Conservation (phyloP, 64 coral and sea anemone species). For the Actinia equina region DNA sequence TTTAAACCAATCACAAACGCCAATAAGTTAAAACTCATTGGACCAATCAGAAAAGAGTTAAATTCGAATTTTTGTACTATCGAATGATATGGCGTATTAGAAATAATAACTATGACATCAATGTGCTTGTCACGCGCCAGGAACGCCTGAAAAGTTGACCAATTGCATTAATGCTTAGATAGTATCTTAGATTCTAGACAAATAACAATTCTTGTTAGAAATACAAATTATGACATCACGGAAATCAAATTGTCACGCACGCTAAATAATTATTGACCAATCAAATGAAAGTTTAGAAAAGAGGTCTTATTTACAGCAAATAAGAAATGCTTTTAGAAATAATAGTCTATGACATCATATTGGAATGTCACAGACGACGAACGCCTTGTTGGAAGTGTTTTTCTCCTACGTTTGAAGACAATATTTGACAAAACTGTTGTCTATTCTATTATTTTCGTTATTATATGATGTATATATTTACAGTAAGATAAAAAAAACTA, state of each 20-base stretch:
- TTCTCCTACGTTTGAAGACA: neutral
- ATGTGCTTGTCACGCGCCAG: neutral
- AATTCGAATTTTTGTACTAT: neutral
- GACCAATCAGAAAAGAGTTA: slow-evolving; percentile 39
- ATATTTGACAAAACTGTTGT: neutral
- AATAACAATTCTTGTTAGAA: too few species aligned
- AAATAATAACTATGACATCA: slow-evolving; percentile 5
- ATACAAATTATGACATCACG: neutral
- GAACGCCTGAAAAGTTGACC: neutral
- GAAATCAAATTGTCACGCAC: neutral
- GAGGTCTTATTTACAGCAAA: neutral
- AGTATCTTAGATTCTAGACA: too few species aligned
- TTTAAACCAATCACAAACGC: neutral
- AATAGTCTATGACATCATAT: neutral
- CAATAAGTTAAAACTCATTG: neutral
- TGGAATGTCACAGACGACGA: neutral
- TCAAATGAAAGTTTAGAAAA: neutral
- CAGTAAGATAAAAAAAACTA: neutral
- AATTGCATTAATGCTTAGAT: neutral
- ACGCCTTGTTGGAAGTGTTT: neutral
- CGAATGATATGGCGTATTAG: neutral
- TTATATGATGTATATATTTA: neutral
- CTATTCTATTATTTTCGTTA: neutral
- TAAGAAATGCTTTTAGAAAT: neutral
- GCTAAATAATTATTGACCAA: neutral